Conservation (phyloP, 2,797 vertebrate species). For the Danio choprae region DNA sequence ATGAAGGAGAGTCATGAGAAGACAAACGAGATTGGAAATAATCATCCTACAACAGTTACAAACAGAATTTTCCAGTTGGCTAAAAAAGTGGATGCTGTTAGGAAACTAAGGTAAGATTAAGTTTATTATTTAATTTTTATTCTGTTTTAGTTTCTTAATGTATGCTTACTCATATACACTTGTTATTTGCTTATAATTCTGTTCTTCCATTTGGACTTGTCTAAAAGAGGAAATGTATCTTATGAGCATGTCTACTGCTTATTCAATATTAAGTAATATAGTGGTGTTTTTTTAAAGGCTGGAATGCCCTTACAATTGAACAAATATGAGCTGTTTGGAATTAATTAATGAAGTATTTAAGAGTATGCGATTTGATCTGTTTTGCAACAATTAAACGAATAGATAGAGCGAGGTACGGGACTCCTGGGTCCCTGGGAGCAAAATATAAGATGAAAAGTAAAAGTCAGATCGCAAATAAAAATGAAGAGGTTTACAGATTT, state of each 20-base stretch:
- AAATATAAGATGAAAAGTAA: too few species aligned
- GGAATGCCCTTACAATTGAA: too few species aligned
- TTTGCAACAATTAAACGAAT: too few species aligned
- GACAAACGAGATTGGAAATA: slow-evolving; percentile 67
- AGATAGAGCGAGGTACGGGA: too few species aligned
- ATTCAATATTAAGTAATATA: neutral
- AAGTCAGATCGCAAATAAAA: too few species aligned
- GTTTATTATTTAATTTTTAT: neutral
- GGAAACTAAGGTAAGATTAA: slow-evolving; percentile 68
- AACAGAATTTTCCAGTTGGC: slow-evolving; percentile 70
- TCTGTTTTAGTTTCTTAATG: neutral
- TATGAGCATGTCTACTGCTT: neutral
- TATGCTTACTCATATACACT: neutral
- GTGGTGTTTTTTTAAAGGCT: neutral
- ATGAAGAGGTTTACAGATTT: too few species aligned
- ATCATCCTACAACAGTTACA: slow-evolving; percentile 62
- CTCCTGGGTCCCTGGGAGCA: too few species aligned
- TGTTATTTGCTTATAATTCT: neutral
- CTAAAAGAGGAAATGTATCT: neutral
- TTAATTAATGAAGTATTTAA: too few species aligned
- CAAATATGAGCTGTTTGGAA: too few species aligned
- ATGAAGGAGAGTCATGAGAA: slow-evolving; percentile 69
- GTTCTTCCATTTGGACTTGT: neutral
- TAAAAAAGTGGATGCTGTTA: slow-evolving; percentile 69
- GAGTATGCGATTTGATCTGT: too few species aligned